These are phyloP conservation scores for Dryobates pubescens DNA, from an alignment of 2,797 vertebrate genomes.

Conservation along the genomic window DNA sequence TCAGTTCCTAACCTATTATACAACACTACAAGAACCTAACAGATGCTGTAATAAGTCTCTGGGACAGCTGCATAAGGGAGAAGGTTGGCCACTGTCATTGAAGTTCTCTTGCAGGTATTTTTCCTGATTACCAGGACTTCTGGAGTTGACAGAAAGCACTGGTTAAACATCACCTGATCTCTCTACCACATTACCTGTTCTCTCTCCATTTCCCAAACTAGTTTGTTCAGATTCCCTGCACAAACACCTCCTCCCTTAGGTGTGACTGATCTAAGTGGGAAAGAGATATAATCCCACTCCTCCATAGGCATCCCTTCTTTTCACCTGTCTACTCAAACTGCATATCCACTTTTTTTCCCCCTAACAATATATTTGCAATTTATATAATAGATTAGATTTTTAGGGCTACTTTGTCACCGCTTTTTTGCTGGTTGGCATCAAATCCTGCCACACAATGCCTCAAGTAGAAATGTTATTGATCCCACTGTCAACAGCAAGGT, in stretches of 20 bases:
- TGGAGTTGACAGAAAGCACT: neutral
- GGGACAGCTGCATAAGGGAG: neutral
- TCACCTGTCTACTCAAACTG: neutral
- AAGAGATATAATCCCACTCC: neutral
- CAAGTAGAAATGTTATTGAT: neutral
- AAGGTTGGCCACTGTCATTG: neutral
- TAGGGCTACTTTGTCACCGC: neutral
- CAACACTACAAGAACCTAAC: neutral
- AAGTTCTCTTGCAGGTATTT: neutral
- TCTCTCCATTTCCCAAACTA: neutral
- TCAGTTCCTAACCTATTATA: neutral
- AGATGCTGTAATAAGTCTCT: neutral
- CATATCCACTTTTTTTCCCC: fast-evolving
- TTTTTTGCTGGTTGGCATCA: neutral
- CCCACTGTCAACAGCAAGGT: neutral
- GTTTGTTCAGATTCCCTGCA: neutral
- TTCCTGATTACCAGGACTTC: fast-evolving
- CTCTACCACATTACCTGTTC: neutral
- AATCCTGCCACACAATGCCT: neutral
- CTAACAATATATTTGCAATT: neutral
- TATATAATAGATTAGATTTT: fast-evolving
- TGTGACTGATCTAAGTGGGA: neutral
- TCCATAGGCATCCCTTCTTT: neutral
- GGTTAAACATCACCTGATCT: neutral
- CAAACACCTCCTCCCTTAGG: fast-evolving